phyloP scores from a whole-genome alignment of 2,113 vertebrate species.

The Pachyramphus minor region DNA sequence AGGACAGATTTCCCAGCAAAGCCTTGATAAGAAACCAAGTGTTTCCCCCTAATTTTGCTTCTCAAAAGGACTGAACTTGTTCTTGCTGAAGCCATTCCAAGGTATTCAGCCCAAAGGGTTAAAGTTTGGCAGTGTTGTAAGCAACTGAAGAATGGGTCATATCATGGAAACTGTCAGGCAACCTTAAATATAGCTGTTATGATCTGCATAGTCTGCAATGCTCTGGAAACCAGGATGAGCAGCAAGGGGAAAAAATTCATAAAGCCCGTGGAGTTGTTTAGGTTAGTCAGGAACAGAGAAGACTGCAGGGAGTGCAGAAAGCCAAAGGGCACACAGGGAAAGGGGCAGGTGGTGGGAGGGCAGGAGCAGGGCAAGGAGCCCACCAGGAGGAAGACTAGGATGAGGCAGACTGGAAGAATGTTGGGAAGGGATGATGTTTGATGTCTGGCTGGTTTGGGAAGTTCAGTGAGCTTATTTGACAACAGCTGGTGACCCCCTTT shows the following conservation, averaged over 20 bases:
- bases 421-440: not conserved
- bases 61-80: not conserved
- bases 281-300: slow-evolving; percentile 18
- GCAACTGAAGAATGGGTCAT: slow-evolving; percentile 40
- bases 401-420: not conserved
- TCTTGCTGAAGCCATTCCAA: not conserved
- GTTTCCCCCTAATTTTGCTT: not conserved
- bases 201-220: slow-evolving; percentile 62
- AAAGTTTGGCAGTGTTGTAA: slow-evolving; percentile 21
- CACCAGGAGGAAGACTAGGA: not conserved
- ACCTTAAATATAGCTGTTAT: slow-evolving; percentile 66
- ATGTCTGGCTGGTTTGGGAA: not conserved
- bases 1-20: not conserved
- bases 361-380: not conserved
- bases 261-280: slow-evolving; percentile 49
- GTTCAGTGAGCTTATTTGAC: not conserved
- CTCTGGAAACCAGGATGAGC: slow-evolving; percentile 58
- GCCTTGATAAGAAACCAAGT: not conserved
- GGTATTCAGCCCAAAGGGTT: slow-evolving; percentile 18
- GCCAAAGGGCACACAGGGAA: not conserved
- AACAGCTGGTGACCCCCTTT: not conserved
- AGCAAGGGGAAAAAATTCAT: slow-evolving; percentile 54
- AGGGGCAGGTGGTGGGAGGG: not conserved
- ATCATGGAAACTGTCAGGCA: slow-evolving; percentile 63
- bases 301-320: not conserved